phyloP scores from a whole-genome alignment of 2,888 invertebrate species.

The Netelia melanura region DNA sequence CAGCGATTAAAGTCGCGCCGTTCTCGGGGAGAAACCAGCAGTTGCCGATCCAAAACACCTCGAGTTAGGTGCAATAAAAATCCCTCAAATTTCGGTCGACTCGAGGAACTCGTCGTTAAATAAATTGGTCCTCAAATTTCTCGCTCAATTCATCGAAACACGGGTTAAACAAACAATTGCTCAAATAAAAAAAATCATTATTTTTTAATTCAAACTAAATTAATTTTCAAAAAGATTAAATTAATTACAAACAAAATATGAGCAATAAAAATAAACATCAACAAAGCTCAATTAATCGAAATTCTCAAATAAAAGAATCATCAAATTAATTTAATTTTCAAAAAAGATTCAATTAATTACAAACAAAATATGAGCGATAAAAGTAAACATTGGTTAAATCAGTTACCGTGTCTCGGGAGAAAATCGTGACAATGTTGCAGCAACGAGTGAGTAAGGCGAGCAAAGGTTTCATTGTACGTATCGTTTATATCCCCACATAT shows the following conservation, averaged over 20 bases:
- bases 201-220: neutral
- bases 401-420: too few species aligned
- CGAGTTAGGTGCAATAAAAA: neutral
- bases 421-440: neutral
- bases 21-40: neutral
- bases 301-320: too few species aligned
- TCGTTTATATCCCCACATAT: neutral
- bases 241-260: neutral
- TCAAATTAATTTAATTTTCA: neutral
- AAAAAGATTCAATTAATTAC: neutral
- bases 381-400: too few species aligned
- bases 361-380: neutral
- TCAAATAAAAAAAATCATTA: too few species aligned
- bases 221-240: neutral
- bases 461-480: neutral
- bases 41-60: neutral
- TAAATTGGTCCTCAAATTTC: constrained; percentile 7
- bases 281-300: too few species aligned
- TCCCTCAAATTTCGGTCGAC: constrained; percentile 25
- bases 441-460: neutral
- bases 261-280: too few species aligned
- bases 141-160: too few species aligned
- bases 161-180: too few species aligned
- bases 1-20: constrained; percentile 35
- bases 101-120: constrained; percentile 33